A percentile compares a stretch with the other conserved stretches of the same genome.
phyloP scores from a whole-genome alignment of 2,888 invertebrate genomes.

The Patella depressa region DNA sequence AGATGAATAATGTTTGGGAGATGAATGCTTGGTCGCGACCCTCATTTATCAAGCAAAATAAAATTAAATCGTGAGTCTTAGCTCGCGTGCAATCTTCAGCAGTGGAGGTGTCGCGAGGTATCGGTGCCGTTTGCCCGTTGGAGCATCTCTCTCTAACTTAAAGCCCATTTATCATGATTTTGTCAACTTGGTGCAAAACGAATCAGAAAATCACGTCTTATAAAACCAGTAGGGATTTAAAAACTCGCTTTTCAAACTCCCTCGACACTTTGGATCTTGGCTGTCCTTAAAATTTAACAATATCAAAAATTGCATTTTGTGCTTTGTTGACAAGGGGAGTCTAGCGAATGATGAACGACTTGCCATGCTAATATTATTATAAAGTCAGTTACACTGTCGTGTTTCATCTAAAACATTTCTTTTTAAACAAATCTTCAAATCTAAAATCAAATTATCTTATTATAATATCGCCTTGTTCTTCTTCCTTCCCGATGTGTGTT shows the following conservation, averaged over 20 bases:
- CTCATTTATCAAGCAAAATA: conserved; percentile 9
- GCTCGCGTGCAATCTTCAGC: conserved; percentile 10
- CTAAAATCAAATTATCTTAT: conserved; percentile 12
- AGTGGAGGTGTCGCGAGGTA: conserved; percentile 9
- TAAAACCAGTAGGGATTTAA: conserved; percentile 8
- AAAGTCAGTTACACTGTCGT: background rate
- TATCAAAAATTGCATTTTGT: conserved; percentile 13
- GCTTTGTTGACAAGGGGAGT: conserved; percentile 5
- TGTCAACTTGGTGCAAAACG: conserved; percentile 8
- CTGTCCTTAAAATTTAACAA: conserved; percentile 10
- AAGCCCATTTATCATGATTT: conserved; percentile 11
- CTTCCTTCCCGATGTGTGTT: background rate
- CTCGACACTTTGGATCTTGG: conserved; percentile 10
- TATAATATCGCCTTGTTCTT: background rate
- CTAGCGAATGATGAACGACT: conserved; percentile 1
- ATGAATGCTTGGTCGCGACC: conserved; percentile 12
- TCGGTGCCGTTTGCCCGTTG: conserved; percentile 10
- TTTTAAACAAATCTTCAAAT: conserved; percentile 10
- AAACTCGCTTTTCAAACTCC: conserved; percentile 13
- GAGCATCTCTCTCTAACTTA: conserved; percentile 1
- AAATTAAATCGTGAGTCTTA: conserved; percentile 6
- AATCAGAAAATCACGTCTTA: conserved; percentile 11
- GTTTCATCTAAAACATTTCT: conserved; percentile 10
- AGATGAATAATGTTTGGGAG: conserved; percentile 9
- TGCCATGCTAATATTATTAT: conserved; percentile 12